phyloP scores from a whole-genome alignment of 2,888 invertebrate species.

The Kuschelorhynchus macadamiae region DNA sequence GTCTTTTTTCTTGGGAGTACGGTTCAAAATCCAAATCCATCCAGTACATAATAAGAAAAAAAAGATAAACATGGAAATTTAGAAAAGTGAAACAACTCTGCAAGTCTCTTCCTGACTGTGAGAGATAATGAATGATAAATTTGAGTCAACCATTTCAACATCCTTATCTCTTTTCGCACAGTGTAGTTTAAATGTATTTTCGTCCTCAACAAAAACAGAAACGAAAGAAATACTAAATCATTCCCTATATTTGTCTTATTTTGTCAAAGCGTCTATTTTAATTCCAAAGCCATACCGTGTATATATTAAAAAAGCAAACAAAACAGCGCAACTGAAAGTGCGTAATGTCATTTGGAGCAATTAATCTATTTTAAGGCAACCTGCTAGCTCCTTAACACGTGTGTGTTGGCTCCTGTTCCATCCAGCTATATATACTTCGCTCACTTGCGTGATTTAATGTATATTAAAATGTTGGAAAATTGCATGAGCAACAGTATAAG shows the following conservation, averaged over 20 bases:
- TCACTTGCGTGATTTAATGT: conserved; percentile 38
- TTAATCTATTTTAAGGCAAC: conserved; percentile 51
- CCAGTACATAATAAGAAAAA: too few relatives aligned
- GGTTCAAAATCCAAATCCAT: too few relatives aligned
- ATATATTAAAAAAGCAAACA: conserved; percentile 36
- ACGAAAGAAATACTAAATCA: background rate
- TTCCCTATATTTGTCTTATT: conserved; percentile 18
- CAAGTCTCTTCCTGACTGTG: too few relatives aligned
- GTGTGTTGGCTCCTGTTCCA: conserved; percentile 44
- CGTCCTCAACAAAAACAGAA: conserved; percentile 1
- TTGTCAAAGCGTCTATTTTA: conserved; percentile 34
- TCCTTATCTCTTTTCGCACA: too few relatives aligned
- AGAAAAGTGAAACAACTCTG: too few relatives aligned
- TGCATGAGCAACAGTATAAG: conserved; percentile 44
- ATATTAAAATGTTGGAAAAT: conserved; percentile 49
- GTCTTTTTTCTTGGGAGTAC: too few relatives aligned
- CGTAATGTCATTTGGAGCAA: conserved; percentile 45
- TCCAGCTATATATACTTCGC: conserved; percentile 46
- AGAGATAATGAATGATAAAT: too few relatives aligned
- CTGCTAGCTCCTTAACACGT: conserved; percentile 48
- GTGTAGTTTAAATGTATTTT: conserved; percentile 10
- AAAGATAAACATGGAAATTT: too few relatives aligned
- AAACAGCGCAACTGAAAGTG: conserved; percentile 38
- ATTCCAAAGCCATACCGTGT: conserved; percentile 26
- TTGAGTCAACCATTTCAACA: too few relatives aligned